These are phyloP conservation scores for Indicator indicator DNA, from an alignment of 2,113 vertebrate species.

Conservation along the genomic window DNA sequence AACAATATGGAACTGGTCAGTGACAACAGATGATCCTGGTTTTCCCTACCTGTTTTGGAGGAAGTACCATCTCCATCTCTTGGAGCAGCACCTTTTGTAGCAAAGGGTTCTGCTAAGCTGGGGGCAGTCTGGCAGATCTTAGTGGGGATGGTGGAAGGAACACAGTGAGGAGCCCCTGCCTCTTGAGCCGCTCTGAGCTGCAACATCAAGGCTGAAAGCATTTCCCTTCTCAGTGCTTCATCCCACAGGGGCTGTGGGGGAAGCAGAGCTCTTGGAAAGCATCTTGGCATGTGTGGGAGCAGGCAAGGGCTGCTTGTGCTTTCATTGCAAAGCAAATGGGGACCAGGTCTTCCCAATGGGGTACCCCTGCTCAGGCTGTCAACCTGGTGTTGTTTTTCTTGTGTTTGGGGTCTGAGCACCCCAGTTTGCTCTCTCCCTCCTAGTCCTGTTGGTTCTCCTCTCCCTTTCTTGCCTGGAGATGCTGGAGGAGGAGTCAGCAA, in stretches of 20 bases:
- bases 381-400: not conserved
- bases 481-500: not conserved
- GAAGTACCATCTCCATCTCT: not conserved
- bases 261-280: constrained; percentile 40
- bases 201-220: not conserved
- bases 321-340: not conserved
- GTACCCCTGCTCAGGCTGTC: not conserved
- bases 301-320: not conserved
- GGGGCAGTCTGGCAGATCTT: not conserved
- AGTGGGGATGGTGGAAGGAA: not conserved
- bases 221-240: not conserved
- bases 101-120: not conserved
- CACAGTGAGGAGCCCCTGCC: not conserved
- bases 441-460: not conserved
- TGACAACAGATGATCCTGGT: not conserved
- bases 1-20: not conserved
- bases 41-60: not conserved
- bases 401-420: not conserved
- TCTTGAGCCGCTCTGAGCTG: not conserved
- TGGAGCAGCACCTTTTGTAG: not conserved
- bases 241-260: not conserved
- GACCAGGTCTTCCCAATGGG: not conserved
- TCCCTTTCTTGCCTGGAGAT: not conserved
- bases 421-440: not conserved
- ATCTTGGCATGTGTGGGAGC: not conserved